These are phyloP conservation scores for Podabrus alpinus DNA, from an alignment of 2,888 invertebrate genomes.

Conservation along the genomic window DNA sequence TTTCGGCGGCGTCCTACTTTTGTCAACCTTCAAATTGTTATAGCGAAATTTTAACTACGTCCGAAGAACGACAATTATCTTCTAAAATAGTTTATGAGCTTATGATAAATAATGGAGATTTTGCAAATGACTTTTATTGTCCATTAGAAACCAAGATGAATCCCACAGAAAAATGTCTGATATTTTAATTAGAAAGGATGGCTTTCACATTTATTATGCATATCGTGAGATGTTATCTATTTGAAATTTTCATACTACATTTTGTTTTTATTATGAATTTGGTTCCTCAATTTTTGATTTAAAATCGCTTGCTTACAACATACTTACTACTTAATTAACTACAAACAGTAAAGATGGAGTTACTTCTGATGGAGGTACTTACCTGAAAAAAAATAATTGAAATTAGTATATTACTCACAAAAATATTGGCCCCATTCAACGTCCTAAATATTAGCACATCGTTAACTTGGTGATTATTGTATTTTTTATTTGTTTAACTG, in stretches of 20 bases:
- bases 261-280: too few relatives aligned
- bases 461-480: neutral
- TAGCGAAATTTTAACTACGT: neutral
- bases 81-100: neutral
- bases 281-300: neutral
- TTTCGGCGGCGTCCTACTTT: slow-evolving; percentile 22
- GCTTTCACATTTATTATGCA: neutral
- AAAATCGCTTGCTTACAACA: neutral
- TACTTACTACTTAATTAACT: neutral
- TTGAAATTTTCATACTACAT: neutral
- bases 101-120: neutral
- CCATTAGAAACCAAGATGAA: slow-evolving; percentile 6
- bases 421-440: neutral
- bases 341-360: neutral
- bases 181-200: neutral
- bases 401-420: neutral
- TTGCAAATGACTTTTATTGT: slow-evolving; percentile 13
- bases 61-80: slow-evolving; percentile 8
- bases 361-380: slow-evolving; percentile 1
- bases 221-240: neutral
- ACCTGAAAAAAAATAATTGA: slow-evolving; percentile 11
- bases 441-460: neutral
- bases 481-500: neutral
- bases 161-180: slow-evolving; percentile 5
- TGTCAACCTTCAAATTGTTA: slow-evolving; percentile 18